These are phyloP conservation scores for Hipparchia sbordonii DNA, from an alignment of 2,888 invertebrate species.

Conservation along the genomic window DNA sequence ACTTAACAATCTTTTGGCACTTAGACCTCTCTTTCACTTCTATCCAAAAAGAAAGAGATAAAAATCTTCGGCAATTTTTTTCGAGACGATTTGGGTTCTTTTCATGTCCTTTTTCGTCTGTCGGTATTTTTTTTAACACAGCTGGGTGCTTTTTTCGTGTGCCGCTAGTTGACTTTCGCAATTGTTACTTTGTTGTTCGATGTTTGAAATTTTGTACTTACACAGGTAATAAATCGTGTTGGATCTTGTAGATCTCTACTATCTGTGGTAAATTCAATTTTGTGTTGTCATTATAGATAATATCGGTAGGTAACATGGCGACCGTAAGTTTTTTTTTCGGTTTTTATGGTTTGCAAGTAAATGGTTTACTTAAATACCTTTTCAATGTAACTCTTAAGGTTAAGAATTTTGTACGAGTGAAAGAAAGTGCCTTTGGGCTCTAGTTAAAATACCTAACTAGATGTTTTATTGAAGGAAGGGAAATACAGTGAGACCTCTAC, in stretches of 20 bases:
- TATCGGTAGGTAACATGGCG: conserved; percentile 18
- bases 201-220: conserved; percentile 35
- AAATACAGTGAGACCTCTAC: too few relatives aligned
- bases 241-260: conserved; percentile 4
- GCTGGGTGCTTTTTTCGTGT: conserved; percentile 42
- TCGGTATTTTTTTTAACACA: conserved; percentile 33
- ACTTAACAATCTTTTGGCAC: conserved; percentile 30
- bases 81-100: conserved; percentile 35
- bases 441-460: too few relatives aligned
- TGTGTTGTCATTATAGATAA: conserved; percentile 33
- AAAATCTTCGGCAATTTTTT: conserved; percentile 23
- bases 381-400: too few relatives aligned
- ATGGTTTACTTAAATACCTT: too few relatives aligned
- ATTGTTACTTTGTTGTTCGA: conserved; percentile 39
- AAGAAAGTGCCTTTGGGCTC: too few relatives aligned
- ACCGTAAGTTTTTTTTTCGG: conserved; percentile 5
- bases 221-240: conserved; percentile 41
- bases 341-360: neutral
- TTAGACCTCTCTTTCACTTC: conserved; percentile 17
- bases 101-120: conserved; percentile 23
- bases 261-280: conserved; percentile 27
- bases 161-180: conserved; percentile 43
- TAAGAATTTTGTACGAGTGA: too few relatives aligned
- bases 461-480: too few relatives aligned
- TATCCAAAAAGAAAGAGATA: conserved; percentile 15